These are phyloP conservation scores for Hassar affinis DNA, from an alignment of 2,113 vertebrate species.

Conservation along the genomic window DNA sequence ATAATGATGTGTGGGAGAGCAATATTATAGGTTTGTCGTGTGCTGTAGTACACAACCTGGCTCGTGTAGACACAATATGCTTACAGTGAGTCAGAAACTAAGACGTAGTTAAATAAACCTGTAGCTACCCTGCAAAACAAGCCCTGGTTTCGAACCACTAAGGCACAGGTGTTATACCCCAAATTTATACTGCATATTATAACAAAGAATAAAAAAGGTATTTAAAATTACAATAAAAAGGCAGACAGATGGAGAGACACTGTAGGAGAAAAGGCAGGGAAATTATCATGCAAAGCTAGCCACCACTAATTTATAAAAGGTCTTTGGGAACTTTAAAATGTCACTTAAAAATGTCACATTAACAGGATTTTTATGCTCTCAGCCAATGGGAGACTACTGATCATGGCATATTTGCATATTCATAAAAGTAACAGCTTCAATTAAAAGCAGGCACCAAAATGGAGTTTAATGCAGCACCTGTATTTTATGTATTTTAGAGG, in stretches of 20 bases:
- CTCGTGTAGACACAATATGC: neutral
- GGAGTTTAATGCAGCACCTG: neutral
- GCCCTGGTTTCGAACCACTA: neutral
- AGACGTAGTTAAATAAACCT: neutral
- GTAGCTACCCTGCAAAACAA: neutral
- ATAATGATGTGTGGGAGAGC: constrained; percentile 29
- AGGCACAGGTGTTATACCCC: neutral
- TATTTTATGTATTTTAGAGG: neutral
- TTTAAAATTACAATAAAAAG: neutral
- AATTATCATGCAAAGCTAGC: constrained; percentile 6
- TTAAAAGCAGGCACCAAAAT: neutral
- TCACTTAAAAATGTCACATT: constrained; percentile 23
- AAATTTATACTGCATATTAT: neutral
- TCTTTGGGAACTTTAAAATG: constrained; percentile 20
- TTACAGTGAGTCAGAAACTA: neutral
- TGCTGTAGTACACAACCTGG: constrained; percentile 1
- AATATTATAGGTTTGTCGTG: neutral
- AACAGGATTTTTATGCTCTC: constrained; percentile 14
- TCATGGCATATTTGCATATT: constrained; percentile 33
- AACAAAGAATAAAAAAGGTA: neutral
- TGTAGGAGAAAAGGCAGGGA: neutral
- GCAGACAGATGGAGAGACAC: constrained; percentile 1
- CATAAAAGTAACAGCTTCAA: neutral
- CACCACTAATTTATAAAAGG: constrained; percentile 5
- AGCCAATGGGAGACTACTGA: neutral